Base-by-base conservation (phyloP, 2,888 invertebrate species). In the Nudaria mundana region DNA sequence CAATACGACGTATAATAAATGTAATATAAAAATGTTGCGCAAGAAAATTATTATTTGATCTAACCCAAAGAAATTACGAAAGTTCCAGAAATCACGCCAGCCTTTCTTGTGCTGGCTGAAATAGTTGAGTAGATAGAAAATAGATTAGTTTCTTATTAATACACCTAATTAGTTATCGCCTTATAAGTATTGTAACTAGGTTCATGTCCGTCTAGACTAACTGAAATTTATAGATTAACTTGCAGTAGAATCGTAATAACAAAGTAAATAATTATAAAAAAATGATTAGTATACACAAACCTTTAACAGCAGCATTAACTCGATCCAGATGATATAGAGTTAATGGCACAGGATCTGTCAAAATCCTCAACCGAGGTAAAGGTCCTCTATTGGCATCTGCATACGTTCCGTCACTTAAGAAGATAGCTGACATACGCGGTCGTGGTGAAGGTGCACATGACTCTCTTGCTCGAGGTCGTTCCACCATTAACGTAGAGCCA, bases 261-360 rank as follows among this genome's bases (percentile, higher is more conserved):
- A 20, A 20, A 3, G 20, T 20, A 20, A 5, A 20, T 18, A 18
- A n/a, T n/a, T n/a, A 20, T 20, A 2, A 20, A 3, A 20, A 20
- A 3, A 8, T 20, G 8, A 5, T 7, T 18, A 18, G 18, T 18
- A 3, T 4, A 20, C 12, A 28, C 73, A 56, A 72, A 90, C 90
- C 90, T 90, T 89, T 89, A 16, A 90, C 89, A 57, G 89, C 89
- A 30, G 90, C 89, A 55, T 90, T 89, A 36, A 90, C 75, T 63
- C 88, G 76, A 48, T 90, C 90, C 61, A 90, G 73, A 64, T 90
- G 89, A 53, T 88, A 88, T 16, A 90, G 74, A 2, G 89, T 89
- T 51, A 90, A 66, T 3, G 90, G 88, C 44, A 90, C 82, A n/a
- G 90, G 90, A 54, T 88, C 89, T 11, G 87, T 85, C 30, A 87